phyloP scores from a whole-genome alignment of 2,888 invertebrate species.

The Conops quadrifasciatus region DNA sequence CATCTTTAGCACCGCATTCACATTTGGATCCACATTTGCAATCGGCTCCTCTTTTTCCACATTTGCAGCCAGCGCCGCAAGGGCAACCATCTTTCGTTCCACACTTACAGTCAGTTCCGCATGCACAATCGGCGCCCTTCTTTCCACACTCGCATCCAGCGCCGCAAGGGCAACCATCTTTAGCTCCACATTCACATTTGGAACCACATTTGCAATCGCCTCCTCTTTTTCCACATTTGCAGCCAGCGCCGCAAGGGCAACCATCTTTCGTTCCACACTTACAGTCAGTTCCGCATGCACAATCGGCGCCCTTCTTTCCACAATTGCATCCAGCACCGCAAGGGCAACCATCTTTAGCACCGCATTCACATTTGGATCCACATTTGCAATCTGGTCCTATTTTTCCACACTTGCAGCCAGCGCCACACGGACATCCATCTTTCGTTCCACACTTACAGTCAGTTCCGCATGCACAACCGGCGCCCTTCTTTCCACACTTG shows the following conservation, averaged over 20 bases:
- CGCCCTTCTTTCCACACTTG: not conserved
- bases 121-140: constrained; percentile 10
- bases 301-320: not conserved
- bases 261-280: too few species aligned
- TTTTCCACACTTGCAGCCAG: constrained; percentile 11
- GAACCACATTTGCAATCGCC: constrained; percentile 9
- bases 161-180: constrained; percentile 11
- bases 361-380: not conserved
- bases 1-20: constrained; percentile 15
- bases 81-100: constrained; percentile 3
- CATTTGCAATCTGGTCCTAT: constrained; percentile 12
- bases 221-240: not conserved
- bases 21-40: constrained; percentile 37
- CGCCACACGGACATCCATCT: constrained; percentile 3
- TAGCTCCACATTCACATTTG: constrained; percentile 7
- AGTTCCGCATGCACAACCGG: constrained; percentile 7
- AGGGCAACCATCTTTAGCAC: not conserved
- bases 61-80: constrained; percentile 16
- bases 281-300: not conserved
- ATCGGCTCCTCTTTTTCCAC: not conserved
- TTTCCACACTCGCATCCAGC: constrained; percentile 6
- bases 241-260: not conserved
- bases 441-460: constrained; percentile 12
- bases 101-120: constrained; percentile 12
- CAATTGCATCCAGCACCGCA: not conserved